Evolutionary conservation across 2,888 invertebrate genomes (phyloP), one percentile per base, ranked within the genome.

Genomic region (Tipula lateralis): DNA sequence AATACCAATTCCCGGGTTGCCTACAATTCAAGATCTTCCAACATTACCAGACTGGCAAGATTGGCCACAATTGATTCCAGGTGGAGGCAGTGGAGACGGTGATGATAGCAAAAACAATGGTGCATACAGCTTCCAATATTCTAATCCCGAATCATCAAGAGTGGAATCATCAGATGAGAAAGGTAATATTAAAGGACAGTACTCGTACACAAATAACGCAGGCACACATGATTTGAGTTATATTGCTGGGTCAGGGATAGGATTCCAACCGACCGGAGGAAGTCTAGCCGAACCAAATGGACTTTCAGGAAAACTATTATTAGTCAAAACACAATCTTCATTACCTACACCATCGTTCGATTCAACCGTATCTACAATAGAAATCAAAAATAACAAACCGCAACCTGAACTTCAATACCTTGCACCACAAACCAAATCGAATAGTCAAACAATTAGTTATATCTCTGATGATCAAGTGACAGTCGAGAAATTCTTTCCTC

Each of bases 221-320:
- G 94, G 94, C 0, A 90, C 93, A 1, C 93, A 94, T 87, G 93
- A 93, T 87, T 93, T 94, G 0, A 92, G 93, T 50, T 94, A 93
- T 88, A 92, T 93, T 85, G 94, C 94, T 12, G 94, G 94, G 0
- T 91, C 93, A 84, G 92, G 92, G 86, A 93, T 93, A 0, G 94
- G 94, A 0, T 94, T 94, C 86, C 84, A 86, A 36, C 86, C 87
- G 44, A 88, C 87, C 83, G 87, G 88, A 30, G 88, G 88, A 16
- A 87, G 86, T 84, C 86, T 88, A 83, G 84, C 87, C 13, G 82
- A 81, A 32, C 87, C 87, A 16, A 87, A 87, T 85, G 87, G 87
- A 16, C 81, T 87, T 1, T 84, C 80, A 5, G 85, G 84, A 83
- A 83, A 83, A 36, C 4, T 34, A 36, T 34, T 82, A 30, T 19